Percentiles rank a stretch among this genome's conserved stretches.
Conservation (phyloP, 1,140 invertebrate species). For the Lordiphosa collinella region DNA sequence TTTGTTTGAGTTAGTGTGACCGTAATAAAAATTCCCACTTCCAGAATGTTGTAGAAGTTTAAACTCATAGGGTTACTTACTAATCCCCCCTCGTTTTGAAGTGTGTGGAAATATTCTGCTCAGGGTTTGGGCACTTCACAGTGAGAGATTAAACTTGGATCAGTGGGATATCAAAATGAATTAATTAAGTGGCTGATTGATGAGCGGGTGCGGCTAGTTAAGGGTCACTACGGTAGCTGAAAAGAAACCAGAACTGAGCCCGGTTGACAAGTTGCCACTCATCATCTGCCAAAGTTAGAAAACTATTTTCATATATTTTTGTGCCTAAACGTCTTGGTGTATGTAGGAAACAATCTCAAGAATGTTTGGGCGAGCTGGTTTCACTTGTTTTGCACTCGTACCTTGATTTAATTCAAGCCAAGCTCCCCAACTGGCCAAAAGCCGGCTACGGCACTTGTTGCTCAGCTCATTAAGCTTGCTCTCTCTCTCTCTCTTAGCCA, state of each 20-base stretch:
- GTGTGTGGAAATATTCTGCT: slow-evolving; percentile 54
- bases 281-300: slow-evolving; percentile 26
- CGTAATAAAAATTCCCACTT: too few relatives aligned
- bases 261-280: slow-evolving; percentile 35
- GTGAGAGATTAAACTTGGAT: too few relatives aligned
- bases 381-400: slow-evolving; percentile 71
- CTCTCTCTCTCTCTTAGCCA: slow-evolving; percentile 7
- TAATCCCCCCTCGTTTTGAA: background rate
- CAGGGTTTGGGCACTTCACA: too few relatives aligned
- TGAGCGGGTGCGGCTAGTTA: slow-evolving; percentile 26
- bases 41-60: too few relatives aligned
- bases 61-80: too few relatives aligned
- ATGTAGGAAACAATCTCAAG: slow-evolving; percentile 62
- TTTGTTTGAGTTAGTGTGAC: too few relatives aligned
- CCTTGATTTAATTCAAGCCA: slow-evolving; percentile 60
- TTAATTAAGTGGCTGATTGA: slow-evolving; percentile 40
- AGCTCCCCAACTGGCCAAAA: slow-evolving; percentile 19
- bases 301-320: slow-evolving; percentile 42
- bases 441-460: slow-evolving; percentile 45
- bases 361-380: slow-evolving; percentile 79
- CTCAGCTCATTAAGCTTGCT: slow-evolving; percentile 12
- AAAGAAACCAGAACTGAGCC: slow-evolving; percentile 33
- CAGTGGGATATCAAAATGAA: slow-evolving; percentile 19
- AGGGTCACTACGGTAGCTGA: slow-evolving; percentile 20
- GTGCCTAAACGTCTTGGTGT: background rate